phyloP scores from a whole-genome alignment of 2,797 vertebrate species.

The Peromyscus aztecus region DNA sequence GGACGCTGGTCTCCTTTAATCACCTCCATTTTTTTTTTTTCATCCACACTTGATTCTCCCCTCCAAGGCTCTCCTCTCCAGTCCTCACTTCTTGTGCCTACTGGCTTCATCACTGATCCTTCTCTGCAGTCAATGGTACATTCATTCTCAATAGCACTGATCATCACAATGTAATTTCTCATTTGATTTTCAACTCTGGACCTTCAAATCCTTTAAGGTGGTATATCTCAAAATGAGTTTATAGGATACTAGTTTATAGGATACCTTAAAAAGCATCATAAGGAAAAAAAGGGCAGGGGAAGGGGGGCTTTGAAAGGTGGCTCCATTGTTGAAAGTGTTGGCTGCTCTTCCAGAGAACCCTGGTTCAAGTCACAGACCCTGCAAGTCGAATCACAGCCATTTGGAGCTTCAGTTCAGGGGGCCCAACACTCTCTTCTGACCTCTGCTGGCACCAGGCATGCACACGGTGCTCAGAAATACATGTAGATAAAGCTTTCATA shows the following conservation, averaged over 20 bases:
- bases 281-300: background rate
- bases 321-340: background rate
- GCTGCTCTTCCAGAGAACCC: background rate
- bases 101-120: background rate
- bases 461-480: background rate
- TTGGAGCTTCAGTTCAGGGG: background rate
- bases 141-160: background rate
- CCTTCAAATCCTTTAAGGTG: slow-evolving; percentile 34
- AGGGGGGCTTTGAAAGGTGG: background rate
- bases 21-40: background rate
- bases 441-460: background rate
- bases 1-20: background rate
- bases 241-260: background rate
- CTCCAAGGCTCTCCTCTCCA: background rate
- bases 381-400: background rate
- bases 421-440: background rate
- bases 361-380: background rate
- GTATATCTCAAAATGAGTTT: slow-evolving; percentile 34
- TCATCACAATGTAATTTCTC: background rate
- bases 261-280: background rate
- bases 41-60: background rate
- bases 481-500: background rate
- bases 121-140: slow-evolving; percentile 9
- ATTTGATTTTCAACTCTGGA: background rate
- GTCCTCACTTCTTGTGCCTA: slow-evolving; percentile 3